phyloP scores from a whole-genome alignment of 30 jellyfish, hydroid and myxozoan species.

The Hydractinia symbiolongicarpus region DNA sequence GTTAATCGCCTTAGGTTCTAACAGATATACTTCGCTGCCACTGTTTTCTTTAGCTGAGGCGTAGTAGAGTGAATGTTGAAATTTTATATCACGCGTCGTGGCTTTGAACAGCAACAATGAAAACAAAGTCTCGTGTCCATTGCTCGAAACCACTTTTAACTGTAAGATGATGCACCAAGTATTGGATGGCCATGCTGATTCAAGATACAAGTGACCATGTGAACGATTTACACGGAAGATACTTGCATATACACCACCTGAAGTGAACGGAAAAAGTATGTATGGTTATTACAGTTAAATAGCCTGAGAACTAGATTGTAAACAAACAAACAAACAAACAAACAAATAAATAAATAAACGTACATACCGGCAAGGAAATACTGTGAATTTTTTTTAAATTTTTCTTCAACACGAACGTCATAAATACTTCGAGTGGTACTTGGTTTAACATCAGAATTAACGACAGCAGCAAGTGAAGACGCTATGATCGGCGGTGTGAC shows the following conservation, averaged over 20 bases:
- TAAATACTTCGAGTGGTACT: not conserved
- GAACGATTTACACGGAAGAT: not conserved
- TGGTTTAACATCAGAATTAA: not conserved
- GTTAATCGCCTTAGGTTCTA: not conserved
- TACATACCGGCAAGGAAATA: not conserved
- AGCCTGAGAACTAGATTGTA: not conserved
- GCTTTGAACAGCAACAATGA: constrained; percentile 5
- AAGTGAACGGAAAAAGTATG: not conserved
- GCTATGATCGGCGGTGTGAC: constrained; percentile 1
- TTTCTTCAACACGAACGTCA: not conserved
- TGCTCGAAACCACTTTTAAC: not conserved
- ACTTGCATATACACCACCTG: not conserved
- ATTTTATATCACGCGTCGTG: not conserved
- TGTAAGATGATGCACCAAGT: not conserved
- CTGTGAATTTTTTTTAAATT: not conserved
- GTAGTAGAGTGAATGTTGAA: not conserved
- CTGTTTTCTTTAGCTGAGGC: not conserved
- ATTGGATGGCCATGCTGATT: not conserved
- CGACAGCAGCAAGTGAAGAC: not conserved
- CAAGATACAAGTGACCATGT: not conserved
- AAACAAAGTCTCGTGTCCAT: not conserved
- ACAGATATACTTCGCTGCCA: not conserved
- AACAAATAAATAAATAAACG: not conserved
- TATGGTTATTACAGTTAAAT: not conserved
- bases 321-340: not conserved